Evolutionary conservation across 2,888 invertebrate genomes (phyloP).

Genomic region (Erannis defoliaria): DNA sequence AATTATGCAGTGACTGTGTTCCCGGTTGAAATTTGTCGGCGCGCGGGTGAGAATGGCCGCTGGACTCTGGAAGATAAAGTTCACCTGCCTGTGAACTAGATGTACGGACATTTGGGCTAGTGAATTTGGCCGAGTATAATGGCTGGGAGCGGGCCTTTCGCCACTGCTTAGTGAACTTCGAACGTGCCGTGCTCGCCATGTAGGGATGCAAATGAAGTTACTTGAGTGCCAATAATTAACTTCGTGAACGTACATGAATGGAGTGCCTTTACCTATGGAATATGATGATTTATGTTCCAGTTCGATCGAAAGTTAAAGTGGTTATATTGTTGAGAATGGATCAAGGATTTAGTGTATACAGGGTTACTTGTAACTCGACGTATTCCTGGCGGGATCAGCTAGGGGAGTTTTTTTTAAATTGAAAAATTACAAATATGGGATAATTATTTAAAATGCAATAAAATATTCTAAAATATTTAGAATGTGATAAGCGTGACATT

Average conservation of each 20-base stretch:
- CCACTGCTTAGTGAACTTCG: slow-evolving; percentile 14
- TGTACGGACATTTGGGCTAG: slow-evolving; percentile 13
- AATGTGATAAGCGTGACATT: too few relatives aligned
- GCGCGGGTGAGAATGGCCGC: slow-evolving; percentile 57
- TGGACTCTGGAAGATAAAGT: slow-evolving; percentile 52
- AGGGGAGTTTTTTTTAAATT: too few relatives aligned
- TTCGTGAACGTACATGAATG: neutral
- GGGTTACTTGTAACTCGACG: too few relatives aligned
- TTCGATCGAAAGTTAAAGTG: neutral
- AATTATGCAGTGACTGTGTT: slow-evolving; percentile 69
- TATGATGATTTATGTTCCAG: neutral
- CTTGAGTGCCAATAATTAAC: neutral
- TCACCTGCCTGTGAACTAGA: slow-evolving; percentile 46
- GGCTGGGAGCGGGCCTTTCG: slow-evolving; percentile 1
- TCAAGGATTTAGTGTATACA: neutral
- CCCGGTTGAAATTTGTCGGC: slow-evolving; percentile 59
- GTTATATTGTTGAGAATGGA: neutral
- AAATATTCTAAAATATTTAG: too few relatives aligned
- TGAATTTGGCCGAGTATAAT: slow-evolving; percentile 15
- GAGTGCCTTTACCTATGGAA: neutral
- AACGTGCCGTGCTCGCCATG: slow-evolving; percentile 8
- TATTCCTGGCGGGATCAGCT: too few relatives aligned
- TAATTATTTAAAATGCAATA: too few relatives aligned
- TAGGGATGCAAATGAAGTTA: slow-evolving; percentile 15
- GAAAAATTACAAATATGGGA: too few relatives aligned